Evolutionary conservation across 2,797 vertebrate species (phyloP).

Genomic region (Acanthopagrus latus): DNA sequence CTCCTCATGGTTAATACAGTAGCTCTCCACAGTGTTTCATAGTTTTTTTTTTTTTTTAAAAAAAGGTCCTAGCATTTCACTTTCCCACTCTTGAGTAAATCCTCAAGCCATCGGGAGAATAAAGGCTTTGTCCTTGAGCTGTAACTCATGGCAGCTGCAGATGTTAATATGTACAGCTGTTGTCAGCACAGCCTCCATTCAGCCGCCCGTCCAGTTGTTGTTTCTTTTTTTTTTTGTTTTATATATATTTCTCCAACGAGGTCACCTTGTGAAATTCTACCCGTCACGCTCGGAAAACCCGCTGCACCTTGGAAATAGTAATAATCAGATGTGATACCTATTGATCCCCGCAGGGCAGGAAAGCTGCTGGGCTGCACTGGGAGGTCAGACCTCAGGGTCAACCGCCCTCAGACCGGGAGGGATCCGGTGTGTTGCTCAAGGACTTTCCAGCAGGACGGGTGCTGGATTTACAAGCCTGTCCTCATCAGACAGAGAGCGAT

Average conservation of each 20-base stretch:
- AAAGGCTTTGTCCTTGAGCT: slow-evolving; percentile 40
- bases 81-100: slow-evolving; percentile 11
- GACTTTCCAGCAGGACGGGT: neutral
- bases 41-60: slow-evolving; percentile 5
- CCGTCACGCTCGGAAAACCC: neutral
- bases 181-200: neutral
- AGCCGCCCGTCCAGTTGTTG: slow-evolving; percentile 12
- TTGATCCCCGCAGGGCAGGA: slow-evolving; percentile 25
- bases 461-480: neutral
- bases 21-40: neutral
- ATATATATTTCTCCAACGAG: neutral
- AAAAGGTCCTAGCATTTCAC: slow-evolving; percentile 24
- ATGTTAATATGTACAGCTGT: slow-evolving; percentile 45
- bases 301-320: slow-evolving; percentile 27
- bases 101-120: slow-evolving; percentile 30
- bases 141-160: slow-evolving; percentile 39
- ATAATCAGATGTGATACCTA: slow-evolving; percentile 45
- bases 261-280: slow-evolving; percentile 14
- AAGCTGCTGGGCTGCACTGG: neutral
- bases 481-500: too few relatives aligned
- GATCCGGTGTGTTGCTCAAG: slow-evolving; percentile 17
- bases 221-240: neutral
- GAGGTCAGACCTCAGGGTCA: slow-evolving; percentile 19
- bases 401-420: slow-evolving; percentile 2
- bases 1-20: slow-evolving; percentile 16